Evolutionary conservation across 2,797 vertebrate genomes (phyloP).

Genomic region (Leptodactylus fallax): DNA sequence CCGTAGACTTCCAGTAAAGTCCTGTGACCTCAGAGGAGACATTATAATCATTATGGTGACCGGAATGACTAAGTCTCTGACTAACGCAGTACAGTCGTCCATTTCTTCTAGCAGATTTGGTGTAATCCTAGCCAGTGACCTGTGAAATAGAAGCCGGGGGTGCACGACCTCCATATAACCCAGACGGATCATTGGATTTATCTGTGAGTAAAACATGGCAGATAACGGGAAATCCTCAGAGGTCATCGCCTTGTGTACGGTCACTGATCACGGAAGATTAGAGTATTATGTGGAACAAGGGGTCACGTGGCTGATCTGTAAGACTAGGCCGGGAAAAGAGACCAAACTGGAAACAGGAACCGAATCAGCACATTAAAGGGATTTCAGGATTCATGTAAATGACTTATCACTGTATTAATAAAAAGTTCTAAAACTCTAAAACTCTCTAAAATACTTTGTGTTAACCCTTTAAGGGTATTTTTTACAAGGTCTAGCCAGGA

Average conservation of each 20-base stretch:
- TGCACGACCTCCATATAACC: background rate
- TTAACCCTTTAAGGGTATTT: no score
- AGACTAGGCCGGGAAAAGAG: background rate
- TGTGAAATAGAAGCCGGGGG: constrained; percentile 33
- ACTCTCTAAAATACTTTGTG: no score
- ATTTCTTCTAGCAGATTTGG: no score
- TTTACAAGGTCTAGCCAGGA: no score
- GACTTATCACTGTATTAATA: no score
- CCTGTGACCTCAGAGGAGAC: background rate
- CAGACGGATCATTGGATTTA: background rate
- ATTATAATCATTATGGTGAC: background rate
- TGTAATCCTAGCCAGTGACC: constrained; percentile 13
- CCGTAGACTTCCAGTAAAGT: background rate
- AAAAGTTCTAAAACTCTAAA: no score
- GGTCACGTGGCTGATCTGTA: no score
- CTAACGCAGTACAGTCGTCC: no score
- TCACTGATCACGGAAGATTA: background rate
- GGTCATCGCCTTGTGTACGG: background rate
- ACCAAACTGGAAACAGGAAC: background rate
- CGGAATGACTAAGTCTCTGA: no score
- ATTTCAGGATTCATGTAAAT: background rate
- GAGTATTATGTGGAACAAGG: background rate
- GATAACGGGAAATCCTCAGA: background rate
- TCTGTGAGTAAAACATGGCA: background rate
- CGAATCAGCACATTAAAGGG: background rate